phyloP scores from a whole-genome alignment of 2,113 vertebrate species.

The Microcebus murinus region DNA sequence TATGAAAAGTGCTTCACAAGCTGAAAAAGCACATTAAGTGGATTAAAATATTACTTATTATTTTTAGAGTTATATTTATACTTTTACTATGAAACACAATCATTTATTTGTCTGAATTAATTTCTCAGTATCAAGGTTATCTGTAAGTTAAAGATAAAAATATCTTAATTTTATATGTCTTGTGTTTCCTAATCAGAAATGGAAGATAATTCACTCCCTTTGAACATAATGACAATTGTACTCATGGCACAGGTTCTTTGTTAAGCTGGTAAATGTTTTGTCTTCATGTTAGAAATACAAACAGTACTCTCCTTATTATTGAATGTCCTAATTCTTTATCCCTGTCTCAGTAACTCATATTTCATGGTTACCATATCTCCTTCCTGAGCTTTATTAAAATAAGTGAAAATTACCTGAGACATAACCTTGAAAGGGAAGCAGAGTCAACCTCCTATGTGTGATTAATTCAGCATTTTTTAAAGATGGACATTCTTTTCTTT shows the following conservation, averaged over 20 bases:
- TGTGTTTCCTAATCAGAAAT: not conserved
- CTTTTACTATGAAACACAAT: not conserved
- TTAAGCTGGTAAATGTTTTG: slow-evolving; percentile 11
- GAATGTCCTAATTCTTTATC: not conserved
- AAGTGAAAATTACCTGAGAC: not conserved
- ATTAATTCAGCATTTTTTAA: slow-evolving; percentile 58
- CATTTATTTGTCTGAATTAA: slow-evolving; percentile 8
- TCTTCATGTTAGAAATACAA: slow-evolving; percentile 8
- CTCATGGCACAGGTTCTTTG: not conserved
- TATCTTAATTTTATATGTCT: not conserved
- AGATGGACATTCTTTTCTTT: slow-evolving; percentile 43
- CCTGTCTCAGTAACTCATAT: not conserved
- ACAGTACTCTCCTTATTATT: not conserved
- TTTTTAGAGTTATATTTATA: not conserved
- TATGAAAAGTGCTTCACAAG: not conserved
- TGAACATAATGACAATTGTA: not conserved
- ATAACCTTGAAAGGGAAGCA: slow-evolving; percentile 42
- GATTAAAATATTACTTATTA: slow-evolving; percentile 28
- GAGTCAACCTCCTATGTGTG: not conserved
- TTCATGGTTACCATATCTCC: not conserved
- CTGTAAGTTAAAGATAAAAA: slow-evolving; percentile 13
- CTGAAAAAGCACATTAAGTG: slow-evolving; percentile 29
- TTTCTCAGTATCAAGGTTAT: slow-evolving; percentile 26
- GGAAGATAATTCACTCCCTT: not conserved
- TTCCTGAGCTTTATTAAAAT: not conserved